Percentiles rank a stretch among this genome's conserved stretches.
These are phyloP conservation scores for Chironomus riparius DNA, from an alignment of 2,888 invertebrate genomes.

Conservation along the genomic window DNA sequence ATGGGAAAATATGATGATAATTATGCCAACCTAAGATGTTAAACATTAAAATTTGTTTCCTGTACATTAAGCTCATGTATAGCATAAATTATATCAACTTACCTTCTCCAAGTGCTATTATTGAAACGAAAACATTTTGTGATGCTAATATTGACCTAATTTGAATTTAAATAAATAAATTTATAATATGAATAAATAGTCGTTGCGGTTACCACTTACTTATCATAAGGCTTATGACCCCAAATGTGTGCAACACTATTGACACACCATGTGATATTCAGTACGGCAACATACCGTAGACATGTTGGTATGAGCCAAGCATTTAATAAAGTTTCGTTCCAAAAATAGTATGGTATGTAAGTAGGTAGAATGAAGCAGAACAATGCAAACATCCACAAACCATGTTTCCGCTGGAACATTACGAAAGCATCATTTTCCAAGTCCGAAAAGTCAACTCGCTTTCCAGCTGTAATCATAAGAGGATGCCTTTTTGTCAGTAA, in stretches of 20 bases:
- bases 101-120: conserved; percentile 11
- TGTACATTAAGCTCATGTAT: too few species aligned
- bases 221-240: not conserved
- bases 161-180: not conserved
- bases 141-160: not conserved
- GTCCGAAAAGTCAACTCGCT: conserved; percentile 76
- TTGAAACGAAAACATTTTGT: not conserved
- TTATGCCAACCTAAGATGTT: not conserved
- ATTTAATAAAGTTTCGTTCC: not conserved
- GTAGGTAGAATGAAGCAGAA: not conserved
- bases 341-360: not conserved
- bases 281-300: not conserved
- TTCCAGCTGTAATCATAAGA: conserved; percentile 77
- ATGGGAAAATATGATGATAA: conserved; percentile 13
- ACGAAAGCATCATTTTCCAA: conserved; percentile 71
- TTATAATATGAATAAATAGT: too few species aligned
- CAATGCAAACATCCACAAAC: not conserved
- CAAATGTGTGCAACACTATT: not conserved
- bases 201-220: too few species aligned
- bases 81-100: too few species aligned
- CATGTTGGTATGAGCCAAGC: not conserved
- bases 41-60: too few species aligned
- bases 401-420: conserved; percentile 79
- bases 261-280: not conserved
- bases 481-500: conserved; percentile 83